These are phyloP conservation scores for Epinephelus lanceolatus DNA, from an alignment of 2,113 vertebrate genomes.

Conservation along the genomic window DNA sequence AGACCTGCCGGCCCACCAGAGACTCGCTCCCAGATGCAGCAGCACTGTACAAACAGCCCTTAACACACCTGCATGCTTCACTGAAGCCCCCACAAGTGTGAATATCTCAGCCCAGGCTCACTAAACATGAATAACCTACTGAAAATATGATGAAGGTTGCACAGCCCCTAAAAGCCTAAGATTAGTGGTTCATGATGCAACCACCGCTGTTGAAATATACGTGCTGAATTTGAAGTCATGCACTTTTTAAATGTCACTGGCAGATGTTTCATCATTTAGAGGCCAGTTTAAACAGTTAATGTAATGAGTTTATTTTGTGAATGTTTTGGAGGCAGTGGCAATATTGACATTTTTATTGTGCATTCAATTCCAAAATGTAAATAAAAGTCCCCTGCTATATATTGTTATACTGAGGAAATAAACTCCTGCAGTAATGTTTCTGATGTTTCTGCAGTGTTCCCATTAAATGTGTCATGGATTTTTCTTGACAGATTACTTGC, in stretches of 20 bases:
- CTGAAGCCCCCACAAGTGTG: conserved; percentile 69
- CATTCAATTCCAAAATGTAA: neutral
- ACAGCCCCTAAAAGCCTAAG: neutral
- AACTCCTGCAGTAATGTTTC: neutral
- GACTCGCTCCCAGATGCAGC: conserved; percentile 40
- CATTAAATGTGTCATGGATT: neutral
- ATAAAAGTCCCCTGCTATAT: neutral
- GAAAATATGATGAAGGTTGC: conserved; percentile 68
- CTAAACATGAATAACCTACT: conserved; percentile 59
- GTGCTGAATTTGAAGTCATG: neutral
- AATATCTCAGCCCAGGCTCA: conserved; percentile 71
- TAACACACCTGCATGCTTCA: conserved; percentile 77
- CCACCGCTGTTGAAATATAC: too few relatives aligned
- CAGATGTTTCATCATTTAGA: neutral
- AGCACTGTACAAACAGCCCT: conserved; percentile 63
- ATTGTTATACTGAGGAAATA: neutral
- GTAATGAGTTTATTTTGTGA: neutral
- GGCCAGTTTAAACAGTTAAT: neutral
- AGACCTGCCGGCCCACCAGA: conserved; percentile 61
- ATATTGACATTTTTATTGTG: neutral
- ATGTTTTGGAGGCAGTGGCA: neutral
- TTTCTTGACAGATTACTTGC: neutral
- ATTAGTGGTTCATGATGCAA: conserved; percentile 31
- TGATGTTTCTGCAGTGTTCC: neutral
- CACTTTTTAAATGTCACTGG: neutral